phyloP scores from a whole-genome alignment of 2,113 vertebrate species.

The Takifugu bimaculatus region DNA sequence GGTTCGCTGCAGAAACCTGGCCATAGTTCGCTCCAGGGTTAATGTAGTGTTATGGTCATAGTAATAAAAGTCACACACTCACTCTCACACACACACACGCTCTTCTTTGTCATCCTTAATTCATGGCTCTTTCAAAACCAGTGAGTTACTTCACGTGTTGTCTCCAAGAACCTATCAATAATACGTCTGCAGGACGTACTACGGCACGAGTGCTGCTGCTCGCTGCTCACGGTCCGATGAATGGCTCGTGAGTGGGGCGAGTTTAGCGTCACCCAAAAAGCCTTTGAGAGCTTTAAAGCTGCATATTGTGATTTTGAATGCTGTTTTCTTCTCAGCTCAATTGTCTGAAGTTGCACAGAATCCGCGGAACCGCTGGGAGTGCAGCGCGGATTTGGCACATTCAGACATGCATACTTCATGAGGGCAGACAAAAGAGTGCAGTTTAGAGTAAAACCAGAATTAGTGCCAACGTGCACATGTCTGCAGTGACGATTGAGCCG shows the following conservation, averaged over 20 bases:
- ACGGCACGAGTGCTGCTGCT: conserved; percentile 20
- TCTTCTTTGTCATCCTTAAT: conserved; percentile 56
- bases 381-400: background rate
- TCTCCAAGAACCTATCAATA: conserved; percentile 18
- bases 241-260: conserved; percentile 23
- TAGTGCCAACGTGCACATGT: background rate
- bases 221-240: conserved; percentile 20
- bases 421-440: background rate
- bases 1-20: conserved; percentile 30
- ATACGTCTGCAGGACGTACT: conserved; percentile 19
- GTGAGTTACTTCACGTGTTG: conserved; percentile 46
- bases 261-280: conserved; percentile 45
- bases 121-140: conserved; percentile 43
- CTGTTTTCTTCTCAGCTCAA: conserved; percentile 24
- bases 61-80: conserved; percentile 33
- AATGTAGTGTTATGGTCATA: conserved; percentile 31
- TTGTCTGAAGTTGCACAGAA: conserved; percentile 1
- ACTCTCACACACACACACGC: conserved; percentile 2
- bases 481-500: background rate
- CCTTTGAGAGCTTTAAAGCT: conserved; percentile 28
- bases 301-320: conserved; percentile 33
- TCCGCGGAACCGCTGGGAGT: conserved; percentile 7
- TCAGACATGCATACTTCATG: background rate
- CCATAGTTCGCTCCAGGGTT: conserved; percentile 31
- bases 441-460: background rate